Evolutionary conservation across 2,113 vertebrate species (phyloP), one percentile per base, ranked within the genome.

Genomic region (Carlito syrichta): DNA sequence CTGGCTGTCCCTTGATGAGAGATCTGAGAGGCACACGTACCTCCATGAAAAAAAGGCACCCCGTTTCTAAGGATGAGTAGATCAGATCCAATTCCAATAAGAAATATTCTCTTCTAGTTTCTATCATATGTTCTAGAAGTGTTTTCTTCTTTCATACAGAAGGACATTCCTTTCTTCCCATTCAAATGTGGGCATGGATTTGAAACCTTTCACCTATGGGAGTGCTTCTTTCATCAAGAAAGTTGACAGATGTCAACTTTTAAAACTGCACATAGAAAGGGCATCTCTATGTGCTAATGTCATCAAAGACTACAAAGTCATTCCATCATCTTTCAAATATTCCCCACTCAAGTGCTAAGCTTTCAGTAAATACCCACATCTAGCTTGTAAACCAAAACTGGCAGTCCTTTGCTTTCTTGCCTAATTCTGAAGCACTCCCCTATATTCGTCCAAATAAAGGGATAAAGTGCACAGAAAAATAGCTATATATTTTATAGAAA

Each of bases 271-370:
- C 14, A n/a, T 20, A 91, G 52, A 96, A 82, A 95, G 43, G 22
- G 16, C 54, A 87, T 81, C 66, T 90, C 56, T 85, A 50, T 35
- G 27, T 91, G n/a, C 63, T 78, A 58, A 17, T 25, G 87, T 27
- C 45, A 96, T 93, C 74, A 81, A 96, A 94, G 40, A 88, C n/a
- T 58, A 60, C 58, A 87, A 93, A 93, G n/a, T 76, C 77, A 78
- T 38, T 60, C 68, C 43, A 86, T 94, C 76, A 63, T 81, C 85
- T 94, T 90, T 91, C n/a, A 60, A 48, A 56, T 85, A 56, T 62
- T 54, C 56, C 52, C 54, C 43, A 77, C 86, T 77, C 89, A 58
- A 85, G 27, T 63, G 9, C 35, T 63, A 83, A 86, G 69, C 74
- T 94, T 96, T 91, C 45, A 56, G 79, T 63, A 86, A 96, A 84